A percentile compares a stretch with the other conserved stretches of the same genome.
phyloP scores from a whole-genome alignment of 2,797 vertebrate species.

The Microtus californicus region DNA sequence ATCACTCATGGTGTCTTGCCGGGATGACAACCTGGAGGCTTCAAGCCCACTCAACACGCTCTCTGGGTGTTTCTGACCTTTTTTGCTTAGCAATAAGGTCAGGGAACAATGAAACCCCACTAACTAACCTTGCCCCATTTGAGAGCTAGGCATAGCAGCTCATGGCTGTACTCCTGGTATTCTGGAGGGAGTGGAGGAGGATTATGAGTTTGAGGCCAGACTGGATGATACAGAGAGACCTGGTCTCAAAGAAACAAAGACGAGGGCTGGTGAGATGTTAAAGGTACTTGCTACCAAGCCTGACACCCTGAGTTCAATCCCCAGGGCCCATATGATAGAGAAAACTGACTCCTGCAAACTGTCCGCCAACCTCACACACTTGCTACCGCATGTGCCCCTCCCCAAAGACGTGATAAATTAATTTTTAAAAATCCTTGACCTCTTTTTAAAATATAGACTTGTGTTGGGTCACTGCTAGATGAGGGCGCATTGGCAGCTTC shows the following conservation, averaged over 20 bases:
- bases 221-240: background rate
- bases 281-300: background rate
- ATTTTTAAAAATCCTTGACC: background rate
- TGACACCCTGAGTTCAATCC: background rate
- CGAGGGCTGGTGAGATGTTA: too few relatives aligned
- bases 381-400: background rate
- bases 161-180: background rate
- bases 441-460: background rate
- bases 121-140: background rate
- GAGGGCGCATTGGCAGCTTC: background rate
- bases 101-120: background rate
- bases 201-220: background rate
- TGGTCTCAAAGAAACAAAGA: background rate
- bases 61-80: constrained; percentile 1
- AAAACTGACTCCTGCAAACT: background rate
- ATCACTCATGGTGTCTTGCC: background rate
- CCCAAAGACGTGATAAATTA: too few relatives aligned
- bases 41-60: background rate
- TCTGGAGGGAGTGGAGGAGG: background rate
- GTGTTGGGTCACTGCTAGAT: background rate
- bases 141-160: background rate
- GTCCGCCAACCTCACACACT: background rate
- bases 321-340: background rate
- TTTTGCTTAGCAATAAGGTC: background rate
- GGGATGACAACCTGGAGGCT: background rate